Evolutionary conservation across 2,888 invertebrate species (phyloP).

Genomic region (Conistra vaccinii): DNA sequence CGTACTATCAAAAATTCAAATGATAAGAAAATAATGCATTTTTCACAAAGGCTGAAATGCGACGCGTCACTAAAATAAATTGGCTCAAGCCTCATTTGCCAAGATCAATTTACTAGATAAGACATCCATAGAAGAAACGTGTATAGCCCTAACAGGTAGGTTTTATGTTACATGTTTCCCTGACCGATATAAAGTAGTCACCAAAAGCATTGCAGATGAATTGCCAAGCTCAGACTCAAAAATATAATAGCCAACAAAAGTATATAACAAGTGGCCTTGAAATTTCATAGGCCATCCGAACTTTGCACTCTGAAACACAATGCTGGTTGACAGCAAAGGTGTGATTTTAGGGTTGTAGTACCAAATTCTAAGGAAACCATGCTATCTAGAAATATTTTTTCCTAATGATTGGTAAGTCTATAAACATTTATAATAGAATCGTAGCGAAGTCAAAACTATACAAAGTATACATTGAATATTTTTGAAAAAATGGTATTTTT

Average conservation of each 20-base stretch:
- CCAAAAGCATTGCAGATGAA: background rate
- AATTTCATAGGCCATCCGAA: background rate
- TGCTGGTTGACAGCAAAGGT: too few species aligned
- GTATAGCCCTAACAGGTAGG: background rate
- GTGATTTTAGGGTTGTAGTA: too few species aligned
- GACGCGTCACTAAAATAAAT: conserved; percentile 9
- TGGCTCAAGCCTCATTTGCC: conserved; percentile 1
- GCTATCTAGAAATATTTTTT: too few species aligned
- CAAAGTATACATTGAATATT: too few species aligned
- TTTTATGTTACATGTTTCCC: background rate
- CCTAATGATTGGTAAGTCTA: too few species aligned
- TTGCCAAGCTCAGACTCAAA: background rate
- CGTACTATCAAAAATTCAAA: conserved; percentile 13
- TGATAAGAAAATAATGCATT: conserved; percentile 14
- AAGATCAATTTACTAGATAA: background rate
- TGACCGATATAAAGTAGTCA: background rate
- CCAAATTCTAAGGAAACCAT: background rate
- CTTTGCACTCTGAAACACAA: too few species aligned
- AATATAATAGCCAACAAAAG: background rate
- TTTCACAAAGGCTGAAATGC: conserved; percentile 4
- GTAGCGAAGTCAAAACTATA: too few species aligned
- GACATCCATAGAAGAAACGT: background rate
- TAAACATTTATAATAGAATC: too few species aligned
- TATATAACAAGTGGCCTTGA: background rate
- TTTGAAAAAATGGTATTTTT: too few species aligned